These are phyloP conservation scores for Scophthalmus maximus DNA, from an alignment of 2,113 vertebrate species.

Conservation along the genomic window DNA sequence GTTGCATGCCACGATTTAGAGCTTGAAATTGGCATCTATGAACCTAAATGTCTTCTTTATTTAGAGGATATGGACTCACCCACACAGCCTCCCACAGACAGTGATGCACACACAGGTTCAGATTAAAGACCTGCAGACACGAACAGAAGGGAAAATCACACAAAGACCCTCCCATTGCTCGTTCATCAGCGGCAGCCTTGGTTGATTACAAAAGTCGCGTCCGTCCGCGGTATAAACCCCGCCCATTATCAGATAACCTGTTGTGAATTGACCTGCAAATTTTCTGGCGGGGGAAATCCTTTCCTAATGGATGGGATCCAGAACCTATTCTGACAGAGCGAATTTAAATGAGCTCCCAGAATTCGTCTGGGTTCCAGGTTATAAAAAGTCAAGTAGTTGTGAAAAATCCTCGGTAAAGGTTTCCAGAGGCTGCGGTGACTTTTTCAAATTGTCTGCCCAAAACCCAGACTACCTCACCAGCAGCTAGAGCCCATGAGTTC, in stretches of 20 bases:
- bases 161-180: no score
- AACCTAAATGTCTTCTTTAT: constrained; percentile 31
- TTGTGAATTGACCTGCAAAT: no score
- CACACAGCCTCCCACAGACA: constrained; percentile 41
- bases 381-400: background rate
- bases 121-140: constrained; percentile 33
- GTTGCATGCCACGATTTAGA: background rate
- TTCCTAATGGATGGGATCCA: no score
- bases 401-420: background rate
- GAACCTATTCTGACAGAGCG: background rate
- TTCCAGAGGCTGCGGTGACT: background rate
- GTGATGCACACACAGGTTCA: constrained; percentile 11
- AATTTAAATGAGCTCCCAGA: no score
- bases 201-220: no score
- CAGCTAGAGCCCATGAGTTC: background rate
- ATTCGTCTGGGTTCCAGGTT: background rate
- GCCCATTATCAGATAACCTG: no score
- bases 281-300: no score
- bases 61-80: constrained; percentile 34
- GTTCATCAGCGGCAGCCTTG: no score
- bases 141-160: constrained; percentile 13
- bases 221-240: no score
- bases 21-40: constrained; percentile 25
- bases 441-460: background rate
- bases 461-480: background rate